Evolutionary conservation across 2,797 vertebrate genomes (phyloP).

Genomic region (Pteropus rufus): DNA sequence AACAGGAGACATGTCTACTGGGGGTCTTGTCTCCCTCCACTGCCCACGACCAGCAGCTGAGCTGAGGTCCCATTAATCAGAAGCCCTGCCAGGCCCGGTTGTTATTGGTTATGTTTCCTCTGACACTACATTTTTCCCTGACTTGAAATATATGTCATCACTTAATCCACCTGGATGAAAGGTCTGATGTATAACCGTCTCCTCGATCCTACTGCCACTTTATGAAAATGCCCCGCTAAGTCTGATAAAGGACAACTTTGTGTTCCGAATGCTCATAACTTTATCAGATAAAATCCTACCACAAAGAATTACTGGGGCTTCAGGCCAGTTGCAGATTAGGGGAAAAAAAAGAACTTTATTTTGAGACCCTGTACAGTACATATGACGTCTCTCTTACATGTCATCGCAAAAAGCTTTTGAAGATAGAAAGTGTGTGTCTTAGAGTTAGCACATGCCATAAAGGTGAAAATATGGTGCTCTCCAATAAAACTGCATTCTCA

Average conservation of each 20-base stretch:
- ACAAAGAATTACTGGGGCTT: not conserved
- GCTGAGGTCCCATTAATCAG: not conserved
- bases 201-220: not conserved
- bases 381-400: not conserved
- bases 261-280: not conserved
- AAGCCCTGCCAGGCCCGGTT: not conserved
- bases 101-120: constrained; percentile 29
- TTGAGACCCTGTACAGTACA: not conserved
- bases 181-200: not conserved
- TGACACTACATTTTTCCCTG: not conserved
- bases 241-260: not conserved
- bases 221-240: not conserved
- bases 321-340: not conserved
- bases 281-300: not conserved
- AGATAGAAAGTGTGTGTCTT: not conserved
- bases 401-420: not conserved
- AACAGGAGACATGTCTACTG: not conserved
- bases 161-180: constrained; percentile 10
- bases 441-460: fast-evolving
- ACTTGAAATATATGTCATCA: constrained; percentile 31
- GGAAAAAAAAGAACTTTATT: not conserved
- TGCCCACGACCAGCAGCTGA: not conserved
- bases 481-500: not conserved
- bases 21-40: not conserved
- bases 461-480: not conserved